phyloP scores from a whole-genome alignment of 2,888 invertebrate species.

The Coleophora flavipennella region DNA sequence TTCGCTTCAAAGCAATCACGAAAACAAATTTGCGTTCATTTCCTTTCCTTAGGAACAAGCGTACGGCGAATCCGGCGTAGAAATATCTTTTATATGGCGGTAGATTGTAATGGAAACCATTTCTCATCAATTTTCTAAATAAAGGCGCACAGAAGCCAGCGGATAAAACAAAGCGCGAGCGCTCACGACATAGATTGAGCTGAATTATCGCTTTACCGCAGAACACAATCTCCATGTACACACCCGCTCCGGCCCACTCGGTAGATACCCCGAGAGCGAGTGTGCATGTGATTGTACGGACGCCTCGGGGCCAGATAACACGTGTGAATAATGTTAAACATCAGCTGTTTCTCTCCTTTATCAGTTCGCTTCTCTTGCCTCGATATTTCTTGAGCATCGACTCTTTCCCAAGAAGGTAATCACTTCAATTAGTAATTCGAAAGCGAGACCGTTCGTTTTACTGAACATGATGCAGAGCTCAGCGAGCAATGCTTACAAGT shows the following conservation, averaged over 20 bases:
- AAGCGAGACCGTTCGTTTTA: no score
- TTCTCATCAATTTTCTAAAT: constrained; percentile 74
- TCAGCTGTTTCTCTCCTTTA: constrained; percentile 53
- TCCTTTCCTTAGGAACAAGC: constrained; percentile 55
- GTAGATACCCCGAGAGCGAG: constrained; percentile 11
- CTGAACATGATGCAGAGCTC: no score
- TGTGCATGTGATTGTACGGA: constrained; percentile 15
- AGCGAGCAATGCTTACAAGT: no score
- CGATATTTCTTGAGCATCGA: no score
- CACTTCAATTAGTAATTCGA: no score
- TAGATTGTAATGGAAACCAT: constrained; percentile 69
- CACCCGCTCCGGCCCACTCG: constrained; percentile 9
- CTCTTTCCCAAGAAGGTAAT: no score
- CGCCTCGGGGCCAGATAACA: constrained; percentile 38
- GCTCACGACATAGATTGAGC: constrained; percentile 72
- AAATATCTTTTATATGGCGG: constrained; percentile 65
- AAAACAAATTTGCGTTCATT: constrained; percentile 71
- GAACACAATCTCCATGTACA: constrained; percentile 55
- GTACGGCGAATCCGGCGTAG: constrained; percentile 42
- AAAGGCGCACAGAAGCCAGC: constrained; percentile 71
- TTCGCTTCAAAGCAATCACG: constrained; percentile 62
- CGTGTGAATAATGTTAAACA: constrained; percentile 62
- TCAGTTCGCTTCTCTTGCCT: constrained; percentile 25
- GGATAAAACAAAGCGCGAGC: constrained; percentile 67
- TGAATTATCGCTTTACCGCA: constrained; percentile 73